Percentiles rank a stretch among this genome's conserved stretches.
These are phyloP conservation scores for Oophaga sylvatica DNA, from an alignment of 2,797 vertebrate genomes.

Conservation along the genomic window DNA sequence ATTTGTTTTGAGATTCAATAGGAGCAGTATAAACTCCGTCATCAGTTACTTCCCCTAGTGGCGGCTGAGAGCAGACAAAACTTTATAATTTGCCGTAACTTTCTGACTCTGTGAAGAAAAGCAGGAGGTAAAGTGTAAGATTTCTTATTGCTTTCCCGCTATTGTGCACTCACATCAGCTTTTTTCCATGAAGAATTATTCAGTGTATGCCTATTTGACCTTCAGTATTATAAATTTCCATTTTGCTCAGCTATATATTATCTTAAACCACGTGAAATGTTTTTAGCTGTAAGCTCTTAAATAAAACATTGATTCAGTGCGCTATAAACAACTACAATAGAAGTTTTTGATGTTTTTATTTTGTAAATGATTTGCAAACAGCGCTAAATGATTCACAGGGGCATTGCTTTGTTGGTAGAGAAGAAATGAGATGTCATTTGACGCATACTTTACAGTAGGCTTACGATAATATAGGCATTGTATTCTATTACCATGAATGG, in stretches of 20 bases:
- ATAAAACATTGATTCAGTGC: slow-evolving; percentile 29
- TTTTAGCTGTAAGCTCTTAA: slow-evolving; percentile 23
- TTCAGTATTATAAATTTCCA: slow-evolving; percentile 4
- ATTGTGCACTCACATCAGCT: not conserved
- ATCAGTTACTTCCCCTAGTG: not conserved
- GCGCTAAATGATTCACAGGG: slow-evolving; percentile 10
- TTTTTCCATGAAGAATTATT: not conserved
- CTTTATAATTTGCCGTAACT: not conserved
- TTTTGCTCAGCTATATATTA: slow-evolving; percentile 21
- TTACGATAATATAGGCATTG: not conserved
- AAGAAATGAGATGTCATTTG: slow-evolving; percentile 23
- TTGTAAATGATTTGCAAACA: slow-evolving; percentile 26
- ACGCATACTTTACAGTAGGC: slow-evolving; percentile 13
- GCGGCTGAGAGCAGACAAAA: not conserved
- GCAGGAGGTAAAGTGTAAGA: not conserved
- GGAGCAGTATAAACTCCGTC: not conserved
- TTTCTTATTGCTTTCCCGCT: not conserved
- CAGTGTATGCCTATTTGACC: not conserved
- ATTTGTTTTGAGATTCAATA: no score
- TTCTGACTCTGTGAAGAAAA: not conserved
- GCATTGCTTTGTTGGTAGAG: slow-evolving; percentile 2
- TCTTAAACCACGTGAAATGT: slow-evolving; percentile 11
- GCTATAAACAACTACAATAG: slow-evolving; percentile 31
- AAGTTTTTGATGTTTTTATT: slow-evolving; percentile 30
- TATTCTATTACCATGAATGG: not conserved